Conservation (phyloP, 2,797 vertebrate genomes). For the Hyperoplus immaculatus region DNA sequence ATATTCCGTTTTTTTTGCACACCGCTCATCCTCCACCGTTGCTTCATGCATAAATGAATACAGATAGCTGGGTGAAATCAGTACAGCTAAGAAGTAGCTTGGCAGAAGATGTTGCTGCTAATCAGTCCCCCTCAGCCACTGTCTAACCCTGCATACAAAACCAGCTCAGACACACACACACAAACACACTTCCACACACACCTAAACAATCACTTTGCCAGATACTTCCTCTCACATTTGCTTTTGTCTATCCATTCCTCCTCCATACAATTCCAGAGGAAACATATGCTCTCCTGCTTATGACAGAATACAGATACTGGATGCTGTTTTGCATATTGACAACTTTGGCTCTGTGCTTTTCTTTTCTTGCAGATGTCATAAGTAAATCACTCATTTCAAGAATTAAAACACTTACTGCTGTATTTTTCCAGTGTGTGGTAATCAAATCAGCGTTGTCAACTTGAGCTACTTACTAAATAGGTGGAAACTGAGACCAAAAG, state of each 20-base stretch:
- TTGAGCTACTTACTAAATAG: neutral
- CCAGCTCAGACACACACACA: constrained; percentile 29
- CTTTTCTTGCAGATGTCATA: constrained; percentile 8
- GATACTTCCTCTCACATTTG: constrained; percentile 42
- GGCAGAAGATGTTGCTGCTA: constrained; percentile 74
- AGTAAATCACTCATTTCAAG: constrained; percentile 14
- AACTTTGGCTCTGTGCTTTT: neutral
- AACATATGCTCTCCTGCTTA: constrained; percentile 28
- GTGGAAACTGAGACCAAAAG: constrained; percentile 1
- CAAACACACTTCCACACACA: constrained; percentile 28
- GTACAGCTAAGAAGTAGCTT: constrained; percentile 66
- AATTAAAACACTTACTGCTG: neutral
- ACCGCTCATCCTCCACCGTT: constrained; percentile 51
- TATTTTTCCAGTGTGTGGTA: neutral
- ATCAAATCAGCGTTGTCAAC: constrained; percentile 4
- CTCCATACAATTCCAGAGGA: constrained; percentile 29
- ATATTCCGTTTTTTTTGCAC: constrained; percentile 59
- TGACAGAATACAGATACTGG: constrained; percentile 20
- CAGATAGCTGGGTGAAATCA: constrained; percentile 71
- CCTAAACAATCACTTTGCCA: constrained; percentile 50
- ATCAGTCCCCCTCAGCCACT: constrained; percentile 66
- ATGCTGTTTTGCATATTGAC: constrained; percentile 60
- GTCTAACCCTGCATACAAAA: constrained; percentile 52
- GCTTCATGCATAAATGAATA: constrained; percentile 75
- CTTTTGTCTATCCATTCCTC: constrained; percentile 51